Percentiles rank a stretch among this genome's conserved stretches.
Evolutionary conservation across 2,797 vertebrate genomes (phyloP).

Genomic region (Gastrophryne carolinensis): DNA sequence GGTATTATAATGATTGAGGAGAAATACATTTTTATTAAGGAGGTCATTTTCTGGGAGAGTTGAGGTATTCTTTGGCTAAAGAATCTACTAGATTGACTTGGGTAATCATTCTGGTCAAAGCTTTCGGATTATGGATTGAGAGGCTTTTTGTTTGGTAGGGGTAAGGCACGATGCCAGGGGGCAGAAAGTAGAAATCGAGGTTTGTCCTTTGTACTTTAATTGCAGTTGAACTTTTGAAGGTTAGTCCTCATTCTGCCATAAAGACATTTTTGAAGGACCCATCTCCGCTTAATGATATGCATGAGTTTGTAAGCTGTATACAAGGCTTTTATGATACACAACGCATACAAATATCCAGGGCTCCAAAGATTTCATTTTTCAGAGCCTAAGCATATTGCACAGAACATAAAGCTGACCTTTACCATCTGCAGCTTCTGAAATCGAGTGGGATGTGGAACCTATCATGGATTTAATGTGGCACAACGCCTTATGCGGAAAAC

Average conservation of each 20-base stretch:
- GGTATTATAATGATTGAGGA: too few relatives aligned
- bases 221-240: not conserved
- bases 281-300: slow-evolving; percentile 47
- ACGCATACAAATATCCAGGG: slow-evolving; percentile 65
- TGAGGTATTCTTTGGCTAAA: too few relatives aligned
- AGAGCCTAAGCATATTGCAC: slow-evolving; percentile 78
- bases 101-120: too few relatives aligned
- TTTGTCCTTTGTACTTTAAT: too few relatives aligned
- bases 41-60: too few relatives aligned
- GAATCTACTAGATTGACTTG: too few relatives aligned
- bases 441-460: slow-evolving; percentile 76
- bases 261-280: not conserved
- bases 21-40: too few relatives aligned
- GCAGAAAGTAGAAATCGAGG: too few relatives aligned
- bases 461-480: slow-evolving; percentile 78
- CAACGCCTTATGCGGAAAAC: slow-evolving; percentile 69
- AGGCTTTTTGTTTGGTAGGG: too few relatives aligned
- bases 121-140: too few relatives aligned
- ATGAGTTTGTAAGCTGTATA: slow-evolving; percentile 62
- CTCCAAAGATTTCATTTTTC: slow-evolving; percentile 73
- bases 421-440: slow-evolving; percentile 68
- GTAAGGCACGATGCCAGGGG: too few relatives aligned
- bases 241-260: not conserved
- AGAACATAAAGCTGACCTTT: slow-evolving; percentile 82
- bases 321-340: slow-evolving; percentile 67